Percentiles rank a stretch among this genome's conserved stretches.
Conservation (phyloP, 1,140 invertebrate genomes). For the Brachionus calyciflorus region DNA sequence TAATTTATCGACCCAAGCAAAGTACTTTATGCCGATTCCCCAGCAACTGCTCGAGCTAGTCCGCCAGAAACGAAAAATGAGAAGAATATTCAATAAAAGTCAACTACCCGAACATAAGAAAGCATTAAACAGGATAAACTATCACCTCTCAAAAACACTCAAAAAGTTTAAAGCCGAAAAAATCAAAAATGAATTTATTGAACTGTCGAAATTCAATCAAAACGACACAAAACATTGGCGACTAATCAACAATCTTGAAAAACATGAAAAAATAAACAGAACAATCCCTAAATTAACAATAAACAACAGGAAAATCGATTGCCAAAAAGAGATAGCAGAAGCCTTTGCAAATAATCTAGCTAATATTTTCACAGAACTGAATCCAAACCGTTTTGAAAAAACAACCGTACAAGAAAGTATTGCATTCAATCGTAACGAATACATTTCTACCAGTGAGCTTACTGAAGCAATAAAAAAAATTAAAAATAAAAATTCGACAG, state of each 20-base stretch:
- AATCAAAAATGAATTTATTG: neutral
- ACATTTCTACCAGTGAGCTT: conserved; percentile 31
- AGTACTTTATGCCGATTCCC: neutral
- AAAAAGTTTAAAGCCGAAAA: conserved; percentile 17
- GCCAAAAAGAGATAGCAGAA: conserved; percentile 2
- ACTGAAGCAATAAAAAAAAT: no score
- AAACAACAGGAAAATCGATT: neutral
- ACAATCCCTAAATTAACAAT: neutral
- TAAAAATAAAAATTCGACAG: no score
- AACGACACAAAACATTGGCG: conserved; percentile 10
- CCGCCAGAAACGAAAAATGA: neutral
- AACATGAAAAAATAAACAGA: conserved; percentile 4
- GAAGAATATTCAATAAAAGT: conserved; percentile 11
- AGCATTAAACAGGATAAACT: neutral
- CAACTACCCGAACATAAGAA: neutral
- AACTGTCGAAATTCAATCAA: conserved; percentile 15
- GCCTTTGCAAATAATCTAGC: conserved; percentile 4
- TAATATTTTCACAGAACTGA: neutral
- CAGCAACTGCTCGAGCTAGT: neutral
- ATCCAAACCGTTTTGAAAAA: neutral
- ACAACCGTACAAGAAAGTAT: neutral
- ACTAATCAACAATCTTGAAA: conserved; percentile 26
- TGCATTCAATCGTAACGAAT: conserved; percentile 9
- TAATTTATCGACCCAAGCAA: neutral
- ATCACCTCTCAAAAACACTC: neutral